phyloP scores from a whole-genome alignment of 1,140 invertebrate genomes.

The Doryteuthis pealeii region DNA sequence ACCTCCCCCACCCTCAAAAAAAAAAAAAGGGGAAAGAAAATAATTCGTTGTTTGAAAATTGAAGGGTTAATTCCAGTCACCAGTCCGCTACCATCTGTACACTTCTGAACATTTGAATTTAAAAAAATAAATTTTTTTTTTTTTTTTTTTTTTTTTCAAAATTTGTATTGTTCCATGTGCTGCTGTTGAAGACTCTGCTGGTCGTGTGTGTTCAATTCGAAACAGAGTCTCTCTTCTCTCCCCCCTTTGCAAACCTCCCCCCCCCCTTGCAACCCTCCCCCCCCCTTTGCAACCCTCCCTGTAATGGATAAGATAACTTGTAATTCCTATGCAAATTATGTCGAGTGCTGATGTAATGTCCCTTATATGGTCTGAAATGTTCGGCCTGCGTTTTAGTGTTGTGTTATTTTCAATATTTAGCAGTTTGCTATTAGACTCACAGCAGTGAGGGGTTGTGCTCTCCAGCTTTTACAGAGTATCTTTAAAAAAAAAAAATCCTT shows the following conservation, averaged over 20 bases:
- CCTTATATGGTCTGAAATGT: slow-evolving; percentile 9
- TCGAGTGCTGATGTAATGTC: slow-evolving; percentile 6
- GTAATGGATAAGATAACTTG: background rate
- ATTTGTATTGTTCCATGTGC: no score
- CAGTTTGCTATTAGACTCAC: background rate
- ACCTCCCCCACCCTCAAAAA: no score
- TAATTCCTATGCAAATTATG: slow-evolving; percentile 8
- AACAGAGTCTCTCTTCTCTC: background rate
- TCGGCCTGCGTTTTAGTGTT: background rate
- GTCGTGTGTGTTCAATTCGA: no score
- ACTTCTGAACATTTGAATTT: no score
- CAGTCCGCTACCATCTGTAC: no score
- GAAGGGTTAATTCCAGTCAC: no score
- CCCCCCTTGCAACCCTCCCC: background rate
- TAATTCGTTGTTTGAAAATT: no score
- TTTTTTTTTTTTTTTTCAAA: no score
- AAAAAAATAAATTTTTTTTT: no score
- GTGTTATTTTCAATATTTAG: background rate
- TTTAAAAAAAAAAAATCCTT: no score
- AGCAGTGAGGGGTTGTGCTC: background rate
- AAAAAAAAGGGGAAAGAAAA: no score
- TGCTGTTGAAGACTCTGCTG: no score
- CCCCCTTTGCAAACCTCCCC: background rate
- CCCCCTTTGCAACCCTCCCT: background rate
- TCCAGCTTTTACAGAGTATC: background rate